Percentiles rank a stretch among this genome's conserved stretches.
These are phyloP conservation scores for Homarus gammarus DNA, from an alignment of 2,888 invertebrate genomes.

Conservation along the genomic window DNA sequence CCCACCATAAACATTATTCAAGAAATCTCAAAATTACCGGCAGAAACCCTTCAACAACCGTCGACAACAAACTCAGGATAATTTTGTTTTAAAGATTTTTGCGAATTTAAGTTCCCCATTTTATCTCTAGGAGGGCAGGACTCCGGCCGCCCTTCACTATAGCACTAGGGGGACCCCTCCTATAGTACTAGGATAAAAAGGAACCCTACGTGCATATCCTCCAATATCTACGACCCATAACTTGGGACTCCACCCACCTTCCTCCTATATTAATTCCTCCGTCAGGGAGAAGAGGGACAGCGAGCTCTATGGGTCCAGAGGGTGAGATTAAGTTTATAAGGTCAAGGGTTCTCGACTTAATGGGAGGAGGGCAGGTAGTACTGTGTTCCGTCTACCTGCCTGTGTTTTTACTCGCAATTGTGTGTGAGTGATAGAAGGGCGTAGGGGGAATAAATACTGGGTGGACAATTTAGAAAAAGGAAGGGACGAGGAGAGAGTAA, in stretches of 20 bases:
- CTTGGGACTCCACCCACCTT: slow-evolving; percentile 1
- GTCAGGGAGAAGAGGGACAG: neutral
- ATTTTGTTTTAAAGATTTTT: no score
- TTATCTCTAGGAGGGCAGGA: no score
- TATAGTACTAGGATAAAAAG: neutral
- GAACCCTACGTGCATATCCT: neutral
- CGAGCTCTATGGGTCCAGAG: neutral
- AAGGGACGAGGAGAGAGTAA: neutral
- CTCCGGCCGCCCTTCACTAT: no score
- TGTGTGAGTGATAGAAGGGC: neutral
- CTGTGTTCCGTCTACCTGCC: neutral
- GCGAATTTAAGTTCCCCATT: no score
- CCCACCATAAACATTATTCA: no score
- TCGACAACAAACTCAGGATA: no score
- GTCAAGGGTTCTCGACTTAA: neutral
- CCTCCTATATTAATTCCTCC: neutral
- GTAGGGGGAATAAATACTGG: neutral
- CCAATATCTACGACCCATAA: neutral
- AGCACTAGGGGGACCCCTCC: no score
- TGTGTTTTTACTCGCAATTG: neutral
- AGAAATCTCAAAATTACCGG: no score
- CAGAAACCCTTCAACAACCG: no score
- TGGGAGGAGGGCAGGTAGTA: neutral
- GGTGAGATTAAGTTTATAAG: neutral
- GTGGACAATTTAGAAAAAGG: neutral